Base-by-base conservation (phyloP, 92 coral and sea anemone species). In the Zoanthus gigantus region DNA sequence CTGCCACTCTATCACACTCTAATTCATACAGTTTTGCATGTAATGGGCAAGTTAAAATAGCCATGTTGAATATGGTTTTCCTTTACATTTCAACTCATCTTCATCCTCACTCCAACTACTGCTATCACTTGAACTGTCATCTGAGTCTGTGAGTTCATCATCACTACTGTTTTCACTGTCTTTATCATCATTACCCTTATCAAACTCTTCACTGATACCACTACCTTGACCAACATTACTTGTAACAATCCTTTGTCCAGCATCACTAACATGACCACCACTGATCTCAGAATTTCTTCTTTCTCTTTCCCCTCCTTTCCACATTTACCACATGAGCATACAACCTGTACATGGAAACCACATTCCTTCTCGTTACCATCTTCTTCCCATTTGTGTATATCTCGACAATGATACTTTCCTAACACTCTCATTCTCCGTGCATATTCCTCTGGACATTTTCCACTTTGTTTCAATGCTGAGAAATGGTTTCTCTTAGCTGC, bases 1-100 rank as follows among this genome's bases (percentile, higher is more conserved):
- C 18, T 23, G 84, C 92, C 14, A 78, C 69, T 6, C 78, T 12
- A 23, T 46, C 52, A 30, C 94, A 88, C 42, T 88, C 94, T 9
- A 83, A 77, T 52, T 91, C 90, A 34, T 88, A 91, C 17, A 89
- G 63, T 10, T 77, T 81, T 5, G 58, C 77, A 80, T 88, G 92
- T 11, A 91, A 53, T 16, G 74, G 83, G 80, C 94, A 91, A 32
- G 65, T 88, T 1, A 87, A 48, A 52, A 16, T 16, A 0, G 50
- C 57, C 68, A 74, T 78, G 83, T 81, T 9, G 32, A 13, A 29
- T 79, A 79, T 8, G 66, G 68, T 5, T 72, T 71, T n/a, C 85
- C 92, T 4, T 4, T 48, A 46, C 80, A 74, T 12, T 74, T 66
- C 32, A 85, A 16, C 50, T 37, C 82, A 60, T 72, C 90, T 28